A percentile compares a stretch with the other conserved stretches of the same genome.
phyloP scores from a whole-genome alignment of 1,140 invertebrate genomes.

The Conus betulinus region DNA sequence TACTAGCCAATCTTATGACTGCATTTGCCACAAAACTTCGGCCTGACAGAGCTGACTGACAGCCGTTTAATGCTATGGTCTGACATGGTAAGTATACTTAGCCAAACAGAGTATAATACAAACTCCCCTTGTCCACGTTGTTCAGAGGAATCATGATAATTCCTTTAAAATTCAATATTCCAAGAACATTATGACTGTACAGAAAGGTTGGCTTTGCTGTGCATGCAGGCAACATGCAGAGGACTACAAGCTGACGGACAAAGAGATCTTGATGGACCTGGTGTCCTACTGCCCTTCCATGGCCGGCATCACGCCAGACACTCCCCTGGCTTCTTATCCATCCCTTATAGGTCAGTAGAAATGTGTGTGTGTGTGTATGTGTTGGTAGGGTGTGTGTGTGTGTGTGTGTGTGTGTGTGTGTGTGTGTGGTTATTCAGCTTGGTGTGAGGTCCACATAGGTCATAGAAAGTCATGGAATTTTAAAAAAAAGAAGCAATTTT shows the following conservation, averaged over 20 bases:
- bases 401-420: neutral
- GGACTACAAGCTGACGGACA: conserved; percentile 58
- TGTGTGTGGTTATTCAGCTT: neutral
- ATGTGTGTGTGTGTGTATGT: neutral
- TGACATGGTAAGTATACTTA: no score
- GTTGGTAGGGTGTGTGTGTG: neutral
- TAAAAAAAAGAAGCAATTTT: no score
- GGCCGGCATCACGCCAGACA: conserved; percentile 52
- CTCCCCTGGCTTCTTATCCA: conserved; percentile 37
- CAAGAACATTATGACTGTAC: no score
- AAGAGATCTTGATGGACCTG: conserved; percentile 64
- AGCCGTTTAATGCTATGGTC: no score
- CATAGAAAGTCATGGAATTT: neutral
- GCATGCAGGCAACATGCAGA: conserved; percentile 61
- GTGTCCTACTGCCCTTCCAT: conserved; percentile 63
- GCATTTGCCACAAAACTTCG: no score
- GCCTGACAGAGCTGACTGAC: no score
- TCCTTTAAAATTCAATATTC: no score
- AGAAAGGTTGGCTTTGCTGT: conserved; percentile 12
- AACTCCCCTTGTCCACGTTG: no score
- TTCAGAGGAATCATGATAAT: no score
- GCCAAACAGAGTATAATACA: no score
- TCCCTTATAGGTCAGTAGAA: conserved; percentile 53
- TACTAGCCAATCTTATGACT: no score
- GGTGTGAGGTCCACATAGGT: neutral